Conservation (phyloP, 2,888 invertebrate species). For the Aphodius sticticus region DNA sequence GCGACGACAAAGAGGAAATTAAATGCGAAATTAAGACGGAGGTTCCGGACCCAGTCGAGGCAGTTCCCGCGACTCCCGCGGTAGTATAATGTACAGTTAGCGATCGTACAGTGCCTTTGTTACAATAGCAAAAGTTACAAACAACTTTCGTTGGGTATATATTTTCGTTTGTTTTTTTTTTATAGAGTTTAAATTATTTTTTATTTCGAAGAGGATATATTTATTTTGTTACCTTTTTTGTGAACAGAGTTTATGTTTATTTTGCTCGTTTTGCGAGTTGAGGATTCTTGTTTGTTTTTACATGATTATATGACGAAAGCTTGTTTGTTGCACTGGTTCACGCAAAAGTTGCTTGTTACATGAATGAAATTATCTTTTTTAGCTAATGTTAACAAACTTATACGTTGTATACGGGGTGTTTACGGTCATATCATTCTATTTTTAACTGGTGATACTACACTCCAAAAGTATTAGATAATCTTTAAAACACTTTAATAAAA, state of each 20-base stretch:
- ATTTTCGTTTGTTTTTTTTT: conserved; percentile 18
- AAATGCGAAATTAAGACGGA: conserved; percentile 31
- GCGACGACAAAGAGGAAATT: conserved; percentile 24
- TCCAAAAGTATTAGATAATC: too few species aligned
- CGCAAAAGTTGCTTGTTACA: conserved; percentile 6
- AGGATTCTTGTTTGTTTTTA: conserved; percentile 34
- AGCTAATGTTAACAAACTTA: conserved; percentile 12
- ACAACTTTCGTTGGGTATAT: conserved; percentile 34
- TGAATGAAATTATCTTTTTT: conserved; percentile 23
- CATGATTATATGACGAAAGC: conserved; percentile 34
- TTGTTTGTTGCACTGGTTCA: conserved; percentile 27
- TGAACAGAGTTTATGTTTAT: conserved; percentile 30
- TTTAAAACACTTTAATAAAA: too few species aligned
- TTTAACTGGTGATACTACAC: too few species aligned
- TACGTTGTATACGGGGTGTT: neutral
- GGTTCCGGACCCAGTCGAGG: conserved; percentile 28
- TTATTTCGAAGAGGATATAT: conserved; percentile 13
- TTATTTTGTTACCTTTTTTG: conserved; percentile 26
- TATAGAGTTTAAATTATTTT: conserved; percentile 11
- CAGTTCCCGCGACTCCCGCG: conserved; percentile 29
- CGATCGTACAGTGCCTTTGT: conserved; percentile 25
- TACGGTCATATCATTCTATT: neutral
- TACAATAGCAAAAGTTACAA: conserved; percentile 14
- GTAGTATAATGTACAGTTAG: conserved; percentile 29
- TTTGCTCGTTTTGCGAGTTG: conserved; percentile 16